A percentile compares a stretch with the other conserved stretches of the same genome.
These are phyloP conservation scores for Scomber japonicus DNA, from an alignment of 2,113 vertebrate species.

Conservation along the genomic window DNA sequence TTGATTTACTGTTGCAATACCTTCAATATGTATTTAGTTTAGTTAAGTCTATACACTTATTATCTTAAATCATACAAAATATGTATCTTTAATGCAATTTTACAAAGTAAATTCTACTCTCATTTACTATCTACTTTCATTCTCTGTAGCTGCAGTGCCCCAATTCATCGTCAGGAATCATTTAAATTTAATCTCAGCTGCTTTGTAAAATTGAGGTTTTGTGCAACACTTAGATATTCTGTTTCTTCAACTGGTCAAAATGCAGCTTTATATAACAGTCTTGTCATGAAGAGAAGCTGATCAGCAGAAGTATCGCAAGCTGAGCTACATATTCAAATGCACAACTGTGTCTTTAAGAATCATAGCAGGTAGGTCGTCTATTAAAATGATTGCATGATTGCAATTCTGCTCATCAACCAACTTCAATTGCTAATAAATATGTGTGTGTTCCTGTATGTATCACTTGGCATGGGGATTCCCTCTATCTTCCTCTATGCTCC, in stretches of 20 bases:
- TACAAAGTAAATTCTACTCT: neutral
- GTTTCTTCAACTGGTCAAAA: slow-evolving; percentile 7
- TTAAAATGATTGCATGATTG: neutral
- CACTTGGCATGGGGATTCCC: slow-evolving; percentile 36
- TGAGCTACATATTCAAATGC: slow-evolving; percentile 26
- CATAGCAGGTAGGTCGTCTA: neutral
- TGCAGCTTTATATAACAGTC: slow-evolving; percentile 12
- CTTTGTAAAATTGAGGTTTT: slow-evolving; percentile 3
- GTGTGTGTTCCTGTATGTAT: neutral
- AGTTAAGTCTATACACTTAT: too few relatives aligned
- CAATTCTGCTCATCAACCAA: neutral
- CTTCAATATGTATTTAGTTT: neutral
- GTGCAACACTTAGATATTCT: slow-evolving; percentile 3
- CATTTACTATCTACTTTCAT: neutral
- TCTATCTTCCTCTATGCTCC: slow-evolving; percentile 17
- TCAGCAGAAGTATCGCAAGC: neutral
- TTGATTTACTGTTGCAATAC: neutral
- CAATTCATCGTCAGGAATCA: neutral
- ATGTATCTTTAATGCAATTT: neutral
- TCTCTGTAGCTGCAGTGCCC: neutral
- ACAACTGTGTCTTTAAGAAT: slow-evolving; percentile 4
- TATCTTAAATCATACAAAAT: neutral
- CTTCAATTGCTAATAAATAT: neutral
- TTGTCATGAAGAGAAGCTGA: neutral
- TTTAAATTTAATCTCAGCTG: neutral